phyloP scores from a whole-genome alignment of 2,113 vertebrate genomes.

The Loxodonta africana region DNA sequence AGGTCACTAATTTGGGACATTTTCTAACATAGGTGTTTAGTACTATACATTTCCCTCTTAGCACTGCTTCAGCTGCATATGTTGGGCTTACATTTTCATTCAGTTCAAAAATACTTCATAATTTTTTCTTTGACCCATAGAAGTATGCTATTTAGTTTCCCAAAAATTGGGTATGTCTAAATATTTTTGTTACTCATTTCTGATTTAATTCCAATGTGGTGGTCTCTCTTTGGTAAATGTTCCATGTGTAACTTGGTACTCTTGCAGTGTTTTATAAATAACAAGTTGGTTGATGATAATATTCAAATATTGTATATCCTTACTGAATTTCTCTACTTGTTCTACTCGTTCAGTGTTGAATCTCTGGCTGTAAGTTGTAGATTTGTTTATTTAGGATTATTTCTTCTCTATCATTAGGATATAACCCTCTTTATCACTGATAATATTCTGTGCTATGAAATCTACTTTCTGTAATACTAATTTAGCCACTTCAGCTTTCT shows the following conservation, averaged over 20 bases:
- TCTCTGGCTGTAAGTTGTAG: background rate
- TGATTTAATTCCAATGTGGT: too few species aligned
- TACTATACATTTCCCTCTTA: background rate
- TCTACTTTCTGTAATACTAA: conserved; percentile 4
- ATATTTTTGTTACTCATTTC: too few species aligned
- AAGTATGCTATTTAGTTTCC: background rate
- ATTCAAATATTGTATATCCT: background rate
- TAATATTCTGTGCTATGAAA: background rate
- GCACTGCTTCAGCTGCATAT: background rate
- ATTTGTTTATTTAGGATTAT: background rate
- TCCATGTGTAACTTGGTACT: background rate
- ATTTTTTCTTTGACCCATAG: background rate
- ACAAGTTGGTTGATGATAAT: background rate
- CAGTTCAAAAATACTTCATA: background rate
- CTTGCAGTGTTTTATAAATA: background rate
- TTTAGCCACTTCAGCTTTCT: background rate
- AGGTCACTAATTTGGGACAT: background rate
- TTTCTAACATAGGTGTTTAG: background rate
- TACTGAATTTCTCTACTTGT: background rate
- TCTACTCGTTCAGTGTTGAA: background rate
- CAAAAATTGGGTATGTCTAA: background rate
- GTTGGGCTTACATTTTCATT: too few species aligned
- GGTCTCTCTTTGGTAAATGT: background rate
- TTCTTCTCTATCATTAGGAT: background rate
- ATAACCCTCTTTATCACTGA: background rate